Evolutionary conservation across 2,888 invertebrate genomes (phyloP), one percentile per base, ranked within the genome.

Genomic region (Tetanocera ferruginea): DNA sequence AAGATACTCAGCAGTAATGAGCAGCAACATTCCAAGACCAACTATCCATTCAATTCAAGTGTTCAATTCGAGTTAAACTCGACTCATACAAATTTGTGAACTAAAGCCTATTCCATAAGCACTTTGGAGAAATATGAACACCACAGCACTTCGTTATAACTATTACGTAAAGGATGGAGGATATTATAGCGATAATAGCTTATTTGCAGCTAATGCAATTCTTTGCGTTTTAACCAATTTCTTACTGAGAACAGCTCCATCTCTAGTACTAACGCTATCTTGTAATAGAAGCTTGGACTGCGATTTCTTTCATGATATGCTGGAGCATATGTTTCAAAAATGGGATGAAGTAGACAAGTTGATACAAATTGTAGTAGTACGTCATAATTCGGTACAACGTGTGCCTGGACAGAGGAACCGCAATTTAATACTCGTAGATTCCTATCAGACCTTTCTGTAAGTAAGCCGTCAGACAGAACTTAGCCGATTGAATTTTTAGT

Each of bases 231-330:
- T 88, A 23, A 82, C 82, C 31, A 55, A 79, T 14, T 83, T 84
- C 49, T 84, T 87, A 14, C 67, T 84, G 31, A 82, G 77, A n/a
- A 77, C 83, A 72, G 83, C 84, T 4, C 82, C 83, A 0, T 84
- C 84, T 4, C 80, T 87, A 76, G 83, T 86, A 4, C 49, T 87
- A 28, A 83, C 84, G 0, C 49, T 87, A 0, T 84, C 83, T 51
- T 87, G 86, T 52, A 81, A 84, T 3, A 78, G 81, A 25, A 71
- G 78, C 17, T 80, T 83, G 5, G 83, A 83, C 0, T 83, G 83
- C 76, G 83, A 82, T n/a, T 87, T 86, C 75, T 87, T 85, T 76
- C 85, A 84, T 72, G 83, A 86, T 52, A 79, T 87, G 76, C 79
- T 86, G 80, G 81, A 80, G 71, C 77, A 81, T 0, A 66, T 87